Evolutionary conservation across 2,113 vertebrate species (phyloP).

Genomic region (Pluvianellus socialis): DNA sequence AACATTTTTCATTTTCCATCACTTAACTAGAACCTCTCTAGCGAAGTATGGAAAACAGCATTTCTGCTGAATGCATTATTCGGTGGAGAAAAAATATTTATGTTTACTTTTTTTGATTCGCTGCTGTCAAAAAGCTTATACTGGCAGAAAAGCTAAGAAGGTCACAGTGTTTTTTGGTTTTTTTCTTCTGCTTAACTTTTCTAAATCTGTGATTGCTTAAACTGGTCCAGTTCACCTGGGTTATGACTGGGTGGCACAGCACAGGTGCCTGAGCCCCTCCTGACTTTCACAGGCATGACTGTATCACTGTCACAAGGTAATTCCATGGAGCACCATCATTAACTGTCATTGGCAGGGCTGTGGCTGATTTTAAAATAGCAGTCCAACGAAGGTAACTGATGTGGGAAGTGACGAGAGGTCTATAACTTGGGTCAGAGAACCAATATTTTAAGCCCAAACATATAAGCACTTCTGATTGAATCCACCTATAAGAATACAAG

Average conservation of each 20-base stretch:
- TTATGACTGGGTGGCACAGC: background rate
- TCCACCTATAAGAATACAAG: background rate
- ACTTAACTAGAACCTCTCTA: background rate
- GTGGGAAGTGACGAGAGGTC: background rate
- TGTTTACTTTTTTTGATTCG: background rate
- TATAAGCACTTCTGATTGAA: background rate
- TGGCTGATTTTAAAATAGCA: background rate
- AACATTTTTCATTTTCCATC: background rate
- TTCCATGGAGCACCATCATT: background rate
- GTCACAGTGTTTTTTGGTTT: background rate
- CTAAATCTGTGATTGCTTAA: background rate
- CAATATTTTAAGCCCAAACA: background rate
- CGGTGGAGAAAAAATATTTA: background rate
- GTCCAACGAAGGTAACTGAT: background rate
- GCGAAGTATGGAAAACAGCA: background rate
- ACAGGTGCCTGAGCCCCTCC: accelerated
- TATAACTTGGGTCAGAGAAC: background rate
- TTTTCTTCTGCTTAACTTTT: background rate
- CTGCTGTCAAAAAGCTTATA: background rate
- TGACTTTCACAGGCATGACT: background rate
- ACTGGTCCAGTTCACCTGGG: background rate
- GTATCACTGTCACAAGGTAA: accelerated
- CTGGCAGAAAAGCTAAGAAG: background rate
- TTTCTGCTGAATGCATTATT: background rate
- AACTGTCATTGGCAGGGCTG: background rate